Percentiles rank a stretch among this genome's conserved stretches.
Conservation (phyloP, 2,888 invertebrate genomes). For the Cerceris ruficornis region DNA sequence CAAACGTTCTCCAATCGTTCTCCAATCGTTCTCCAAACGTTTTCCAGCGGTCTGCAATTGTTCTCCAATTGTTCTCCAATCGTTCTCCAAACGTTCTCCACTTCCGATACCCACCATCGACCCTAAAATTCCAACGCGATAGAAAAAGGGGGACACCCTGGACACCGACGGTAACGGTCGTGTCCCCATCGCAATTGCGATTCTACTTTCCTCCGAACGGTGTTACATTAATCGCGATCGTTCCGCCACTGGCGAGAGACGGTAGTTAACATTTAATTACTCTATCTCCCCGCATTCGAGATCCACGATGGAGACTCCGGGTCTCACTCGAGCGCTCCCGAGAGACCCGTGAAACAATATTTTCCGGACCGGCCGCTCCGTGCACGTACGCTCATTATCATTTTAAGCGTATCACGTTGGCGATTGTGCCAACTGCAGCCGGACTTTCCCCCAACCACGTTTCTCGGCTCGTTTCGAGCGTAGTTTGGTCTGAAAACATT, state of each 20-base stretch:
- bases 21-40: no score
- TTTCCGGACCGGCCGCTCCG: background rate
- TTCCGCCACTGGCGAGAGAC: background rate
- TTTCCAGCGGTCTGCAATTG: no score
- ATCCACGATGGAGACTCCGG: background rate
- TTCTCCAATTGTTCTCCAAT: no score
- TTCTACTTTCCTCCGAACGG: background rate
- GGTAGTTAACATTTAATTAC: background rate
- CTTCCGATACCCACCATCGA: no score
- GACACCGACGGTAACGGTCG: background rate
- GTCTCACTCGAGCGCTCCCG: conserved; percentile 8
- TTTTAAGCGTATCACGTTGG: conserved; percentile 30
- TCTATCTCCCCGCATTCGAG: background rate
- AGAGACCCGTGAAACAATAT: conserved; percentile 3
- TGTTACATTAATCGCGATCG: background rate
- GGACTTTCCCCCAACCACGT: conserved; percentile 5
- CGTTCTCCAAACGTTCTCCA: no score
- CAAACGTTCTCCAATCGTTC: no score
- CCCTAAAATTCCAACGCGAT: background rate
- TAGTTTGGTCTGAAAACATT: conserved; percentile 38
- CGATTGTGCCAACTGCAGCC: conserved; percentile 3
- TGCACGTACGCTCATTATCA: conserved; percentile 18
- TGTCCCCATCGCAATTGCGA: background rate
- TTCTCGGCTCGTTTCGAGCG: no score
- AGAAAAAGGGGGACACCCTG: background rate